Percentiles rank a stretch among this genome's conserved stretches.
These are phyloP conservation scores for Crotalus tigris DNA, from an alignment of 2,113 vertebrate species.

Conservation along the genomic window DNA sequence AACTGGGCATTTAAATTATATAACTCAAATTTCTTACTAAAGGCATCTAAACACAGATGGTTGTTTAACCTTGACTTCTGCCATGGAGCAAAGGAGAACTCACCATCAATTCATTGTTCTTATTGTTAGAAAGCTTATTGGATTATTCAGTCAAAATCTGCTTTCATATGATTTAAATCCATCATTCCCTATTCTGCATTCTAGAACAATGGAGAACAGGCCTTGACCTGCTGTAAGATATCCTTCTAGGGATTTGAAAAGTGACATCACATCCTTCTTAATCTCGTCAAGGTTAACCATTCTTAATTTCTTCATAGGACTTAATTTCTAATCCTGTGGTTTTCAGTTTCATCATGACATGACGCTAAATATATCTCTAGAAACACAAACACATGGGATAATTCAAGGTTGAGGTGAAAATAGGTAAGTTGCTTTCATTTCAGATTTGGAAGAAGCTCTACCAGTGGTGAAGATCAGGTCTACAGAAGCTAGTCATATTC, in stretches of 20 bases:
- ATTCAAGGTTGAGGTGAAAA: neutral
- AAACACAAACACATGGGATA: neutral
- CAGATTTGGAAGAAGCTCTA: neutral
- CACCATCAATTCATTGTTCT: neutral
- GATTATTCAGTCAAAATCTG: neutral
- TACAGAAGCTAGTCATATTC: neutral
- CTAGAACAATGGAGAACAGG: neutral
- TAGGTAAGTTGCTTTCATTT: neutral
- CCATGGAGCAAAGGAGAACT: neutral
- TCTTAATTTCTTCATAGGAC: neutral
- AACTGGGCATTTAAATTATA: neutral
- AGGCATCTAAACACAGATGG: neutral
- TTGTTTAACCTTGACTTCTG: neutral
- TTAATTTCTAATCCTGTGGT: neutral
- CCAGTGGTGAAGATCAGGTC: neutral
- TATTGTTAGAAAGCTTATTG: neutral
- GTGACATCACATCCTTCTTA: neutral
- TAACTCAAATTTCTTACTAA: neutral
- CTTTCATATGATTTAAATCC: neutral
- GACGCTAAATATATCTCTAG: neutral
- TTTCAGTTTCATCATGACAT: neutral
- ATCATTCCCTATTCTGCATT: neutral
- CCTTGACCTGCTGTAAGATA: neutral
- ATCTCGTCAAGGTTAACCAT: neutral
- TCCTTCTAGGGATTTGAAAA: neutral